These are phyloP conservation scores for Lepidocyrtoides sp. DNA, from an alignment of 2,888 invertebrate genomes.

Conservation along the genomic window DNA sequence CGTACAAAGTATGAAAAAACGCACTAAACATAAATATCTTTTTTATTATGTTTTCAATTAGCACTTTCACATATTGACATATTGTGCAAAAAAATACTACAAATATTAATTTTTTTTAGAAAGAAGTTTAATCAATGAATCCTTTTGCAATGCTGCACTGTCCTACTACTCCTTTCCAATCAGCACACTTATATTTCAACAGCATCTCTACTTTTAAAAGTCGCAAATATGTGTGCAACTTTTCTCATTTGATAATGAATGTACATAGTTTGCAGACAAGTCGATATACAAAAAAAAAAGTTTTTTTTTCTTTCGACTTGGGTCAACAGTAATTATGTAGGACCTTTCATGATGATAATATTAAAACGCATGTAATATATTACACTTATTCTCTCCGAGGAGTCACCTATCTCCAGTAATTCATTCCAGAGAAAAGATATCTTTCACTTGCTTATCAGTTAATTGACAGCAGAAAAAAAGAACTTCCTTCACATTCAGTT, in stretches of 20 bases:
- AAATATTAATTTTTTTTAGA: constrained; percentile 14
- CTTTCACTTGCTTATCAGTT: constrained; percentile 66
- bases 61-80: neutral
- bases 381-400: neutral
- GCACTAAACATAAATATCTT: neutral
- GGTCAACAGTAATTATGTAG: constrained; percentile 75
- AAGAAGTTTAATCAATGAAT: neutral
- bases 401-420: constrained; percentile 28
- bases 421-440: constrained; percentile 54
- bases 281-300: constrained; percentile 11
- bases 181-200: neutral
- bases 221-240: constrained; percentile 62
- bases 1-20: constrained; percentile 43
- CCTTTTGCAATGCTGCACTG: constrained; percentile 21
- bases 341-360: constrained; percentile 29
- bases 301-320: constrained; percentile 11
- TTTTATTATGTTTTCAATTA: neutral
- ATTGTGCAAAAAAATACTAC: constrained; percentile 7
- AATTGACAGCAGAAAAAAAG: constrained; percentile 55
- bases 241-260: neutral
- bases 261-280: constrained; percentile 23
- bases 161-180: neutral
- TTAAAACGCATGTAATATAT: constrained; percentile 26
- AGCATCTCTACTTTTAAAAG: constrained; percentile 27
- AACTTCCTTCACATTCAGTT: constrained; percentile 49